These are phyloP conservation scores for Pseudonaja textilis DNA, from an alignment of 2,113 vertebrate genomes.

Conservation along the genomic window DNA sequence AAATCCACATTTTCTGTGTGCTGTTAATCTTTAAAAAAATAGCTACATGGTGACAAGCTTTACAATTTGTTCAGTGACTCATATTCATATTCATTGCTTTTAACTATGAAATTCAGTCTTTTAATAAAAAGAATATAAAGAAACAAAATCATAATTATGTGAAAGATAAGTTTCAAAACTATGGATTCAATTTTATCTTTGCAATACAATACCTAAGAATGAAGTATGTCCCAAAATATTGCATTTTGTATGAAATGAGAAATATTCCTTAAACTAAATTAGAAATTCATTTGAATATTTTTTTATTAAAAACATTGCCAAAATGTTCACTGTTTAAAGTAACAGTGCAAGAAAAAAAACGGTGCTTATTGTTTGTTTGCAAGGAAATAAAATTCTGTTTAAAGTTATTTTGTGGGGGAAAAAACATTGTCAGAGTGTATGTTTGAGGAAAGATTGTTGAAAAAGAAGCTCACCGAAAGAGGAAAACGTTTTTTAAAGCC, in stretches of 20 bases:
- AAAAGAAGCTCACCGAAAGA: conserved; percentile 17
- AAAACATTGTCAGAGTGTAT: conserved; percentile 33
- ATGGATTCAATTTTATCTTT: conserved; percentile 52
- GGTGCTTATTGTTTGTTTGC: conserved; percentile 56
- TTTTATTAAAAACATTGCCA: conserved; percentile 54
- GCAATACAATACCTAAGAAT: conserved; percentile 53
- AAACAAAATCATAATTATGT: conserved; percentile 50
- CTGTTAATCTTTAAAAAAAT: conserved; percentile 71
- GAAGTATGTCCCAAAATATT: conserved; percentile 55
- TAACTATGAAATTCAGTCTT: conserved; percentile 58
- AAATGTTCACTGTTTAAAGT: conserved; percentile 33
- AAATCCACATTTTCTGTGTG: conserved; percentile 75
- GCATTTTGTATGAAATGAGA: conserved; percentile 59
- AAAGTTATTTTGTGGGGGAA: conserved; percentile 40
- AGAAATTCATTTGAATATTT: conserved; percentile 52
- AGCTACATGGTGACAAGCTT: conserved; percentile 67
- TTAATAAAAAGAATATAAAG: conserved; percentile 56
- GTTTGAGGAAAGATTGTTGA: conserved; percentile 67
- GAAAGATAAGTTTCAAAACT: conserved; percentile 57
- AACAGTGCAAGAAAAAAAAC: conserved; percentile 44
- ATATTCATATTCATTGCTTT: conserved; percentile 56
- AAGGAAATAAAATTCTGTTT: conserved; percentile 61
- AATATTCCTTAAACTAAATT: conserved; percentile 43
- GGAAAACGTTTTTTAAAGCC: conserved; percentile 26
- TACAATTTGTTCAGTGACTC: conserved; percentile 59